A percentile compares a stretch with the other conserved stretches of the same genome.
Conservation (phyloP, 2,797 vertebrate genomes). For the Parambassis ranga region DNA sequence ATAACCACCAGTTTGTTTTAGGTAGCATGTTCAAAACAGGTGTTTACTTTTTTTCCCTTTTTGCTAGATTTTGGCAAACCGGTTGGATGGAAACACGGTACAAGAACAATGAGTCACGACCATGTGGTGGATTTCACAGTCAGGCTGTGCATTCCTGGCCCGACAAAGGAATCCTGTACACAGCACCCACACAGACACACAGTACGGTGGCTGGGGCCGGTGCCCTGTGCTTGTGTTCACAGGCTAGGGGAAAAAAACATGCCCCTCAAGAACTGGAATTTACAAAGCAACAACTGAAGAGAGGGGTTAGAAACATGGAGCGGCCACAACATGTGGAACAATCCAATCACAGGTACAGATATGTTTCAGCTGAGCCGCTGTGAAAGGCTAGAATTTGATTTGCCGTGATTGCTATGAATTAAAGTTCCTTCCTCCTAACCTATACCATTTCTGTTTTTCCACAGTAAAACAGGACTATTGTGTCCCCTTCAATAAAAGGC, state of each 20-base stretch:
- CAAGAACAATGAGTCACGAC: conserved; percentile 70
- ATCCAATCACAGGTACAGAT: background rate
- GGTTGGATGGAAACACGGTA: conserved; percentile 68
- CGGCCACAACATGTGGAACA: background rate
- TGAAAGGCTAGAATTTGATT: background rate
- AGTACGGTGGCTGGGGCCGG: conserved; percentile 26
- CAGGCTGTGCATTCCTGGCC: conserved; percentile 74
- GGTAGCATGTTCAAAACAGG: conserved; percentile 20
- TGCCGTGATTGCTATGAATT: too few relatives aligned
- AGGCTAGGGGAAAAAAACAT: conserved; percentile 10
- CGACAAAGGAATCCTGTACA: conserved; percentile 72
- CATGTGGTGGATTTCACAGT: conserved; percentile 71
- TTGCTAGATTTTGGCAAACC: conserved; percentile 50
- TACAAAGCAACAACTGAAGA: background rate
- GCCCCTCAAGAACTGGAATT: conserved; percentile 9
- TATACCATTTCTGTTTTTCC: background rate
- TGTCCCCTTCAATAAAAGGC: background rate
- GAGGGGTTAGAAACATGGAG: background rate
- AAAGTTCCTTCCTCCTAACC: background rate
- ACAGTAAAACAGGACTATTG: background rate
- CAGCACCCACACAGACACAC: conserved; percentile 56
- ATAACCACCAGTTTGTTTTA: conserved; percentile 17
- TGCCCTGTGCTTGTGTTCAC: conserved; percentile 15
- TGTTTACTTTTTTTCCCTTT: background rate
- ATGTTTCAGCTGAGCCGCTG: background rate